These are phyloP conservation scores for Caenorhabditis brenneri DNA, from an alignment of 1,140 invertebrate species.

Conservation along the genomic window DNA sequence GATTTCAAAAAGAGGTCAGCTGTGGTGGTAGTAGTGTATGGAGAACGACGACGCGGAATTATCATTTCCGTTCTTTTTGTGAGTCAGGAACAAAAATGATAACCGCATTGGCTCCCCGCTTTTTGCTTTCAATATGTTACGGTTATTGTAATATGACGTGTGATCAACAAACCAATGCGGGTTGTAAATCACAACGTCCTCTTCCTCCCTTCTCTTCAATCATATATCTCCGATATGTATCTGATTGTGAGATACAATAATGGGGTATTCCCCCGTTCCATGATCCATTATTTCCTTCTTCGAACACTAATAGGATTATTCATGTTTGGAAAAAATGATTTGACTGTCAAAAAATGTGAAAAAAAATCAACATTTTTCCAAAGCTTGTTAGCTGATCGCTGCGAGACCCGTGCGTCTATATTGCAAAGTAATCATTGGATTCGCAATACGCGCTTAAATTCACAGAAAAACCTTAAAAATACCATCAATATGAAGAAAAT, in stretches of 20 bases:
- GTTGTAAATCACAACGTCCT: background rate
- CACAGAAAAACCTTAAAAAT: too few species aligned
- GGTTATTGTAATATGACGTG: background rate
- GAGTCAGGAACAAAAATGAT: background rate
- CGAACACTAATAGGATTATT: too few species aligned
- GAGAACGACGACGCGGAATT: background rate
- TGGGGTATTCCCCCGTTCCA: background rate
- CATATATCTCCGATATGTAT: background rate
- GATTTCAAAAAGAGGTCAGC: slow-evolving; percentile 36
- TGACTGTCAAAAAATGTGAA: too few species aligned
- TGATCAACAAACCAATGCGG: background rate
- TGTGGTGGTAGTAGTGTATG: background rate
- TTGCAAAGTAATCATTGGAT: too few species aligned
- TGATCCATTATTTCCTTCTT: background rate
- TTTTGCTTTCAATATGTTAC: background rate
- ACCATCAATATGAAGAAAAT: too few species aligned
- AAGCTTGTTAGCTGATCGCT: too few species aligned
- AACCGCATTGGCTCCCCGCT: background rate
- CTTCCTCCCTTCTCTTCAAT: background rate
- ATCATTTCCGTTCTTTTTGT: background rate
- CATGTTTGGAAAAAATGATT: too few species aligned
- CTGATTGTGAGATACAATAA: background rate
- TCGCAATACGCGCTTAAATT: too few species aligned
- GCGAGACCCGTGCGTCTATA: too few species aligned
- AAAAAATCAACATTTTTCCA: too few species aligned